Base-by-base conservation (phyloP, 2,888 invertebrate genomes). In the Archips crataeganus region DNA sequence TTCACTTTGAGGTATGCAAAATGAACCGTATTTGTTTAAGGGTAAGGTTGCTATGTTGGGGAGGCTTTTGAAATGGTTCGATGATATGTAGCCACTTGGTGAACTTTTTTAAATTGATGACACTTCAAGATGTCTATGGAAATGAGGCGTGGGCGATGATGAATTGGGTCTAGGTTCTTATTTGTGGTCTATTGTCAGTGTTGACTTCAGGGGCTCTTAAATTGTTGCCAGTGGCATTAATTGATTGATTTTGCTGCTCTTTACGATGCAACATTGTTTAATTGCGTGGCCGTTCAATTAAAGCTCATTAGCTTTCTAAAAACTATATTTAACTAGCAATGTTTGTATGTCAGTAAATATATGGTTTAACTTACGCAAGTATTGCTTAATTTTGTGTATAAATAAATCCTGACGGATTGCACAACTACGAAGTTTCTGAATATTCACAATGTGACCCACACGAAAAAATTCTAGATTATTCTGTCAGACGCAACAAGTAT, bases 101-200 rank as follows among this genome's bases (percentile, higher is more conserved):
- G 73, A 76, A 75, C 77, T 78, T 77, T 78, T 74, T 74, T 71
- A 71, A 71, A 66, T 64, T 68, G 75, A 75, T 75, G 75, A 74
- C 68, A 74, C 75, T 70, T 64, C 49, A 68, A 74, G 67, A 57
- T 51, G 67, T 47, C 65, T 64, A 64, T 64, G 39, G 69, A 60
- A 69, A 62, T 49, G 51, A 51, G 61, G 63, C 59, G 67, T 71
- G 57, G 67, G 63, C 54, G 51, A 32, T 67, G 70, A 64, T 54
- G 39, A 15, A 72, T 60, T 60, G 45, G 39, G 63, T n/a, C 42
- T 72, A 57, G 61, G 45, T 42, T 45, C 32, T 71, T 47, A 64
- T 71, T 68, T 68, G 34, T 60, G 34, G 34, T 51, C 9, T 65
- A 51, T 39, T 49, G 49, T 65, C 8, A 49, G 60, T 23, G 34